Conservation (phyloP, 30 jellyfish, hydroid and myxozoan species). For the Aurelia coerulea region DNA sequence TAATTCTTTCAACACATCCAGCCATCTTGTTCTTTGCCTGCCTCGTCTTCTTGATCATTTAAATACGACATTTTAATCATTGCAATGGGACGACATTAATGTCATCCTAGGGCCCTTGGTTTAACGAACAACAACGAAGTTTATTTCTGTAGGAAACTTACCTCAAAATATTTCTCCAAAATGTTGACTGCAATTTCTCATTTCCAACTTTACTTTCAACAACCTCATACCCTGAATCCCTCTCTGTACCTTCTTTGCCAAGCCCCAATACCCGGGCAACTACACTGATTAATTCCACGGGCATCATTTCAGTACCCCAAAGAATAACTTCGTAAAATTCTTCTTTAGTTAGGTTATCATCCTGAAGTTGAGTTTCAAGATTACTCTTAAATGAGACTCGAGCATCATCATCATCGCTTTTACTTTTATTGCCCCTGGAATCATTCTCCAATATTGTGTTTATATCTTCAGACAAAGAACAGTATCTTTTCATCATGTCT, state of each 20-base stretch:
- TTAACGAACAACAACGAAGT: neutral
- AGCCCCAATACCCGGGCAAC: neutral
- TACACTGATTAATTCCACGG: conserved; percentile 39
- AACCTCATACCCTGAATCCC: neutral
- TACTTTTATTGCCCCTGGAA: neutral
- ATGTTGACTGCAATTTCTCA: neutral
- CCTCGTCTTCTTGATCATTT: too few species aligned
- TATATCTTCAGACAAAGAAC: conserved; percentile 23
- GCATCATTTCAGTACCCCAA: conserved; percentile 51
- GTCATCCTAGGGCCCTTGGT: too few species aligned
- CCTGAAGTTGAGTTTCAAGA: conserved; percentile 23
- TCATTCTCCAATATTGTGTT: conserved; percentile 9
- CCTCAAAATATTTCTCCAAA: conserved; percentile 55
- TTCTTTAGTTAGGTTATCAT: conserved; percentile 58
- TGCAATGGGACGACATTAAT: too few species aligned
- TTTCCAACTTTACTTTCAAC: neutral
- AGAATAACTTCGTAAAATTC: conserved; percentile 53
- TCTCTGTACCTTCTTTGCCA: neutral
- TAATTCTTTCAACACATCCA: too few species aligned
- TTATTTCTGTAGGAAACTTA: neutral
- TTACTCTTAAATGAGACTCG: neutral
- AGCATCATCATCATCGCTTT: neutral
- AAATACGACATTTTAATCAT: too few species aligned
- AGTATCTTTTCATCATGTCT: conserved; percentile 26
- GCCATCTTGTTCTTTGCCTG: too few species aligned